A percentile compares a stretch with the other conserved stretches of the same genome.
These are phyloP conservation scores for Reticulitermes lucifugus DNA, from an alignment of 2,888 invertebrate genomes.

Conservation along the genomic window DNA sequence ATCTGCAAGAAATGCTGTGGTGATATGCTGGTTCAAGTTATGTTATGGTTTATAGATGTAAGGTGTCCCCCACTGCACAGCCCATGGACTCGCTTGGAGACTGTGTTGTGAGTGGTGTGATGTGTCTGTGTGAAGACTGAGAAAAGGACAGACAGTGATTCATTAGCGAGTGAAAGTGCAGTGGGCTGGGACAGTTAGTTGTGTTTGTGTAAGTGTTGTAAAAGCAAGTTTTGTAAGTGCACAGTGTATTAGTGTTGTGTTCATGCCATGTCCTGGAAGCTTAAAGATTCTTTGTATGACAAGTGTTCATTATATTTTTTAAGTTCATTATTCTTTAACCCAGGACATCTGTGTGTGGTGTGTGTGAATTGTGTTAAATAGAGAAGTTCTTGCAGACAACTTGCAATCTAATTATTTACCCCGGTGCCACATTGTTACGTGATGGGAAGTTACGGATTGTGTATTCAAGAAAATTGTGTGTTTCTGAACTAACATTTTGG, in stretches of 20 bases:
- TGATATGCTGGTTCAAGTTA: constrained; percentile 23
- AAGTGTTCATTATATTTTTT: constrained; percentile 38
- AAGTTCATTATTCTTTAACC: constrained; percentile 46
- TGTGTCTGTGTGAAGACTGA: background rate
- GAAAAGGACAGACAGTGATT: constrained; percentile 35
- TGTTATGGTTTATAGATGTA: constrained; percentile 12
- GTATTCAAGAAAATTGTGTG: constrained; percentile 32
- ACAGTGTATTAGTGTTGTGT: constrained; percentile 52
- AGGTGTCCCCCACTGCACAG: constrained; percentile 28
- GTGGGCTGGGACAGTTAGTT: constrained; percentile 47
- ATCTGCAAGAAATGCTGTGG: constrained; percentile 1
- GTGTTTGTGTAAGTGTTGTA: constrained; percentile 49
- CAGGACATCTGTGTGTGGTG: constrained; percentile 48
- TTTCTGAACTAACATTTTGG: constrained; percentile 46
- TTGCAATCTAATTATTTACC: constrained; percentile 43
- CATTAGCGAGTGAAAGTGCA: constrained; percentile 47
- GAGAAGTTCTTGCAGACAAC: constrained; percentile 53
- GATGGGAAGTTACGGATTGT: constrained; percentile 37
- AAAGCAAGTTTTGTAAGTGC: constrained; percentile 52
- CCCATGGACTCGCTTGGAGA: constrained; percentile 1
- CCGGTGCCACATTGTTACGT: constrained; percentile 41
- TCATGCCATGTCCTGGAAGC: constrained; percentile 43
- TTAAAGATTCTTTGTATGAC: constrained; percentile 47
- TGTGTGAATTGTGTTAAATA: constrained; percentile 53
- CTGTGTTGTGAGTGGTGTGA: constrained; percentile 48